Base-by-base conservation (phyloP, 2,888 invertebrate species). In the Ditula angustiorana region DNA sequence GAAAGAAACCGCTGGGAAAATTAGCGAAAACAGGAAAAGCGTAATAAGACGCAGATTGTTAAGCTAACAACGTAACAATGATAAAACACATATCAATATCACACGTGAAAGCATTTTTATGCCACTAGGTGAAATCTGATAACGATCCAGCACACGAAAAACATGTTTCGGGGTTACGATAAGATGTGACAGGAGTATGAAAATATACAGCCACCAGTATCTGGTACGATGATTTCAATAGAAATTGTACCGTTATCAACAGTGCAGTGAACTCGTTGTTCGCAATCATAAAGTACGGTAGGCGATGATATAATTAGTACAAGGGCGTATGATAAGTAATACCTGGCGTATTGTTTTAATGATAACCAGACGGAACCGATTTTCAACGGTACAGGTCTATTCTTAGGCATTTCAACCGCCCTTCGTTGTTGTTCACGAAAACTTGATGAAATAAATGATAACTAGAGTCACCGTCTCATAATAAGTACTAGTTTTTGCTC, bases 61-160 rank as follows among this genome's bases (percentile, higher is more conserved):
- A 67, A 30, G 64, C 67, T 71, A 72, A 70, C 69, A 70, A 67
- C 73, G 74, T 75, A 76, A 71, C 37, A 49, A 71, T 71, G 73
- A 72, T 77, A 81, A 80, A 75, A 78, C 81, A 77, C 78, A 74
- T n/a, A 79, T 52, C 66, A 41, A 80, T 82, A 85, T 83, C 82
- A 71, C 75, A 69, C 76, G 75, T 78, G 70, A 70, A 71, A 75
- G 80, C 72, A 76, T 78, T 81, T 82, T 77, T 74, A 79, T 85
- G 83, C 85, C 74, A 88, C 83, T 87, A 70, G 84, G 87, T 82
- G 30, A 79, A 86, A 80, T 79, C 74, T 82, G 88, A 90, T 87
- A 88, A 83, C 71, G 73, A 76, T 73, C 75, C 67, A 74, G 77
- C 74, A 71, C 75, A 77, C 67, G 74, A 82, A 82, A 85, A 80